Evolutionary conservation across 2,797 vertebrate genomes (phyloP).

Genomic region (Ctenopoma kingsleyae): DNA sequence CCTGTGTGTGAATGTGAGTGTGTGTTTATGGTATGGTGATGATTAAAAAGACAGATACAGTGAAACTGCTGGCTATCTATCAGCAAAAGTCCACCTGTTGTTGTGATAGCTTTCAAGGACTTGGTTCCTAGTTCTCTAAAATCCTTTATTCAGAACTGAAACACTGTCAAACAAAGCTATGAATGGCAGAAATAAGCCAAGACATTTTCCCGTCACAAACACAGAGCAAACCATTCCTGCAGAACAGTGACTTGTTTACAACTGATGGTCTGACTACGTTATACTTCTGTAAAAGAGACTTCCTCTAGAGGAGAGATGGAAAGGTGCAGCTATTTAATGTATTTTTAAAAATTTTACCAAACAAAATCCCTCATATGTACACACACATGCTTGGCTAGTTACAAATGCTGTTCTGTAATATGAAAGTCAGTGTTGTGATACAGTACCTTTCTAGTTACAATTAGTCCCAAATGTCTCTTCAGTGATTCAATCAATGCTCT

Average conservation of each 20-base stretch:
- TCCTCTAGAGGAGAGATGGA: conserved; percentile 61
- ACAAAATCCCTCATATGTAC: not conserved
- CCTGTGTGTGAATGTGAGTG: conserved; percentile 8
- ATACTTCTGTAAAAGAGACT: conserved; percentile 15
- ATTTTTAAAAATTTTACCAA: conserved; percentile 1
- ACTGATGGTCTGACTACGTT: conserved; percentile 4
- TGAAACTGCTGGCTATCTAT: conserved; percentile 40
- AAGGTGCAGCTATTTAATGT: not conserved
- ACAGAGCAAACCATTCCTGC: conserved; percentile 44
- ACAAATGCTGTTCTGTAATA: not conserved
- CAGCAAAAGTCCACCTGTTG: conserved; percentile 64
- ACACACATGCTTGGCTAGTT: not conserved
- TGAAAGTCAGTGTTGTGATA: not conserved
- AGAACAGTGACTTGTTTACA: conserved; percentile 40
- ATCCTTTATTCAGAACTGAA: conserved; percentile 58
- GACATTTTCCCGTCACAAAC: conserved; percentile 67
- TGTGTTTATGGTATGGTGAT: conserved; percentile 19
- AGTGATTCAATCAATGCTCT: not conserved
- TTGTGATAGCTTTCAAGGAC: conserved; percentile 31
- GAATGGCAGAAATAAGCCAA: conserved; percentile 63
- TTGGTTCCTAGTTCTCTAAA: conserved; percentile 46
- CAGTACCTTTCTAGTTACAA: conserved; percentile 9
- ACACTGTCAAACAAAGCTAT: conserved; percentile 53
- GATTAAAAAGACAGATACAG: conserved; percentile 29
- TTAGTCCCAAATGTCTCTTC: not conserved